A percentile compares a stretch with the other conserved stretches of the same genome.
Conservation (phyloP, 2,888 invertebrate species). For the Mythimna loreyi region DNA sequence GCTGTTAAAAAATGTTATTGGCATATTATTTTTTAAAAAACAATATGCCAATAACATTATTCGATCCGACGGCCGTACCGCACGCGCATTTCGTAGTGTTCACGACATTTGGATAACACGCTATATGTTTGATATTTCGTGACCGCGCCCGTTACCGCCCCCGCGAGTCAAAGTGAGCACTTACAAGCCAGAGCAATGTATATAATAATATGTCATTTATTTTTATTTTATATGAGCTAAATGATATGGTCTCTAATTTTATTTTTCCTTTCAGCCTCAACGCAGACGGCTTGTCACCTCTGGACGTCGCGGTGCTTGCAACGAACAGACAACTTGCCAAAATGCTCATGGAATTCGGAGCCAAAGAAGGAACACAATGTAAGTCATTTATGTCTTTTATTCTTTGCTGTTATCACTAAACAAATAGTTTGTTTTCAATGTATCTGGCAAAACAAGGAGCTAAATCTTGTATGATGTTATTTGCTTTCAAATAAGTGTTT, state of each 20-base stretch:
- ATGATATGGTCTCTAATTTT: not conserved
- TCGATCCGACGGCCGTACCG: no score
- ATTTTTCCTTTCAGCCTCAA: conserved; percentile 93
- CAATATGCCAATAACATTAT: no score
- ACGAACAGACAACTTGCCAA: conserved; percentile 97
- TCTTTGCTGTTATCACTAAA: conserved; percentile 26
- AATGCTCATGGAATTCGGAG: conserved; percentile 97
- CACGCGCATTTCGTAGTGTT: no score
- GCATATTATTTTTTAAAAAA: no score
- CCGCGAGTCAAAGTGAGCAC: no score
- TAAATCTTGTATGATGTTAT: conserved; percentile 31
- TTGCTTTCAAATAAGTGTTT: conserved; percentile 3
- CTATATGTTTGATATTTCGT: no score
- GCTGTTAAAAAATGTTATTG: no score
- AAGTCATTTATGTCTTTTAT: conserved; percentile 78
- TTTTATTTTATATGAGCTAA: no score
- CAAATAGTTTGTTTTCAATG: conserved; percentile 41
- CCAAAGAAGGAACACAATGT: conserved; percentile 96
- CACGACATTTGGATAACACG: no score
- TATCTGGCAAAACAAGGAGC: conserved; percentile 37
- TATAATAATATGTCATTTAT: no score
- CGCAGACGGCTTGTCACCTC: conserved; percentile 96
- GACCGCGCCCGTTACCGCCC: no score
- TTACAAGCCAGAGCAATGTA: no score
- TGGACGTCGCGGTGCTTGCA: conserved; percentile 98